Percentiles rank a stretch among this genome's conserved stretches.
These are phyloP conservation scores for Lates calcarifer DNA, from an alignment of 2,113 vertebrate species.

Conservation along the genomic window DNA sequence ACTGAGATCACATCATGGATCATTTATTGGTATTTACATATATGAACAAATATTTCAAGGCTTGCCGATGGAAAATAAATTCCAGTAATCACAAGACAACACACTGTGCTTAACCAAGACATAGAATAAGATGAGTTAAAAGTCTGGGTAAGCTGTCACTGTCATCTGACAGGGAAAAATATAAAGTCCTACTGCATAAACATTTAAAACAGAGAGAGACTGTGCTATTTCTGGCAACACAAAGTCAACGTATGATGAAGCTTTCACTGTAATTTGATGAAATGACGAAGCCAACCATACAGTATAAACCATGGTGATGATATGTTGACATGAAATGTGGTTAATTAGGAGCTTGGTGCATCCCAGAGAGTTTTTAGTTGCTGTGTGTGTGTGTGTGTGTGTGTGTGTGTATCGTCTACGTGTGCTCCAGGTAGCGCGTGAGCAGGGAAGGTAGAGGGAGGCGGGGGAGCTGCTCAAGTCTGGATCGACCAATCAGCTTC, in stretches of 20 bases:
- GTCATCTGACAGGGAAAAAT: neutral
- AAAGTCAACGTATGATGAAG: neutral
- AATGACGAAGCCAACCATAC: neutral
- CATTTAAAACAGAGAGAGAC: neutral
- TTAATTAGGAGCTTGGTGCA: constrained; percentile 7
- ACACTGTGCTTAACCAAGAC: neutral
- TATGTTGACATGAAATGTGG: neutral
- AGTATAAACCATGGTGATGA: neutral
- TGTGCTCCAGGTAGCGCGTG: constrained; percentile 68
- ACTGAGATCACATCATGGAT: neutral
- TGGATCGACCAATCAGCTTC: constrained; percentile 63
- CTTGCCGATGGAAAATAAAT: neutral
- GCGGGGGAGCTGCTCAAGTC: constrained; percentile 55
- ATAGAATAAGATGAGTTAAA: neutral
- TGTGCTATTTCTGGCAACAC: neutral
- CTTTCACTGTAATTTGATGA: neutral
- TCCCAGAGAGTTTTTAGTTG: too few species aligned
- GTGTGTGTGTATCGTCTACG: constrained; percentile 1
- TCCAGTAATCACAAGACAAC: neutral
- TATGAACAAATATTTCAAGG: constrained; percentile 10
- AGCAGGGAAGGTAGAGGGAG: constrained; percentile 72
- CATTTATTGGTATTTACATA: constrained; percentile 43
- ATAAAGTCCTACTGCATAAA: neutral
- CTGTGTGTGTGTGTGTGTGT: too few species aligned
- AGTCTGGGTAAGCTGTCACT: neutral